Base-by-base conservation (phyloP, 2,113 vertebrate genomes). In the Tylochromis polylepis region DNA sequence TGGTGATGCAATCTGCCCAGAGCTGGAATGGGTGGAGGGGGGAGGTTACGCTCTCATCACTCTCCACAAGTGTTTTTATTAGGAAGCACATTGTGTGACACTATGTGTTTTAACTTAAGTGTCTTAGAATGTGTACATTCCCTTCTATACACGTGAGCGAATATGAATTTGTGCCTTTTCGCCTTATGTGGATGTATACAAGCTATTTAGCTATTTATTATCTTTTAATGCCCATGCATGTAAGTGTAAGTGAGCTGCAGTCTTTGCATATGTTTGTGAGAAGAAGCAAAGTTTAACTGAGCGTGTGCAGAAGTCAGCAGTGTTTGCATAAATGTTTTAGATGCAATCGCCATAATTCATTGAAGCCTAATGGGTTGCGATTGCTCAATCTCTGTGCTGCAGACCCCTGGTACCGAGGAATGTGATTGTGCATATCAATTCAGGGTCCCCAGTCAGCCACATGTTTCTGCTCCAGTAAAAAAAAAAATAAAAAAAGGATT, bases 341-440 rank as follows among this genome's bases (percentile, higher is more conserved):
- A 94, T 89, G 93, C 92, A 92, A 94, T 93, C 93, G 88, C 82
- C 83, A 85, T 93, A 93, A 94, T 94, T 94, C 91, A 93, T 91
- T 91, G 85, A 59, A 29, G 80, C 88, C 70, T 94, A 94, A 95
- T 94, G 94, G 90, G 22, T 82, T 94, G 93, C 81, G 60, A 93
- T 93, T 94, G 92, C 91, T 94, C 92, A 91, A 81, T 94, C 89
- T 93, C 88, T 81, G 84, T 59, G 88, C 83, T 5, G 57, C 91
- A 93, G 91, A 91, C 90, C 92, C 92, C 90, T 82, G 80, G 81
- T 91, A 84, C 77, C 20, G 49, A 38, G 82, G 91, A 82, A 90
- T 93, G 93, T 94, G 93, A 94, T 92, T 85, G 87, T 94, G 95
- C 94, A 93, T 93, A 95, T 94, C 87, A 95, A 93, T 93, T 89